Conservation (phyloP, 92 coral and sea anemone species). For the Epizoanthus scotinus region DNA sequence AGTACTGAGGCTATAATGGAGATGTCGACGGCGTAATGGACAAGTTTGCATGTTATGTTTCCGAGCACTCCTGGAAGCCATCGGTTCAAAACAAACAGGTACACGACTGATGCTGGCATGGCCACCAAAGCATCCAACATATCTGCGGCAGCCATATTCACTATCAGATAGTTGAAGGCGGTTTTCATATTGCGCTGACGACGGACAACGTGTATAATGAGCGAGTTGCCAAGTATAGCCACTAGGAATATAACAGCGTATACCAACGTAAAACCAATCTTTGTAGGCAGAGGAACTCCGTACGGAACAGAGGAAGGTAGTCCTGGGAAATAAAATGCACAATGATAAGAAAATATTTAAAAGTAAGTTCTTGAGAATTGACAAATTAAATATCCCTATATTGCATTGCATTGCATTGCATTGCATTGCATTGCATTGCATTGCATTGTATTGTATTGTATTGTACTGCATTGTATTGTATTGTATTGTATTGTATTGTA, state of each 20-base stretch:
- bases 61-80: constrained; percentile 28
- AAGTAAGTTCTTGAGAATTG: too few relatives aligned
- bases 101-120: constrained; percentile 11
- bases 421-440: too few relatives aligned
- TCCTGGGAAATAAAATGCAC: not conserved
- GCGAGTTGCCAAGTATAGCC: constrained; percentile 17
- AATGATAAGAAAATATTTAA: not conserved
- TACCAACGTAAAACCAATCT: constrained; percentile 11
- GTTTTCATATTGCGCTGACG: constrained; percentile 31
- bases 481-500: too few relatives aligned
- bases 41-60: constrained; percentile 18
- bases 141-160: constrained; percentile 32
- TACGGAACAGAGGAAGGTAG: not conserved
- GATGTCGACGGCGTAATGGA: not conserved
- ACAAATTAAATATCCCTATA: too few relatives aligned
- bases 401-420: too few relatives aligned
- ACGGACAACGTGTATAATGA: constrained; percentile 32
- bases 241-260: constrained; percentile 3
- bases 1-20: constrained; percentile 23
- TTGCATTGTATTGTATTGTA: too few relatives aligned
- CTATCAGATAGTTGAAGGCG: constrained; percentile 28
- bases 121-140: constrained; percentile 9
- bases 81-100: constrained; percentile 13
- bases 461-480: too few relatives aligned
- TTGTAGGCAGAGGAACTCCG: constrained; percentile 2